Conservation (phyloP, 1,140 invertebrate species). For the Lepidostoma basale region DNA sequence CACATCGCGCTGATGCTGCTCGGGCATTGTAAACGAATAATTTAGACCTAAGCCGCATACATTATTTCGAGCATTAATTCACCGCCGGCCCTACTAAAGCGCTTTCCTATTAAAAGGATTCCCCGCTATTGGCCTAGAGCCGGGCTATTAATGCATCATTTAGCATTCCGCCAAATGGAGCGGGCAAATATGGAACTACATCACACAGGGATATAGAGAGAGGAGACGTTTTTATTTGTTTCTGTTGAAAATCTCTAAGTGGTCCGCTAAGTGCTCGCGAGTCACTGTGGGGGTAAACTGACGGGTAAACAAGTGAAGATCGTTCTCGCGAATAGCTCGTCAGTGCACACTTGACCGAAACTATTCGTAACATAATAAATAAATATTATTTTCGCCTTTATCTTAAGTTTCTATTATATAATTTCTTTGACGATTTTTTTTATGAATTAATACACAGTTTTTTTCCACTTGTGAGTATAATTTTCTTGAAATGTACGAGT, state of each 20-base stretch:
- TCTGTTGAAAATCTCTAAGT: conserved; percentile 38
- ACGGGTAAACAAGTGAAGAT: conserved; percentile 4
- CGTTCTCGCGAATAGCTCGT: neutral
- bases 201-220: neutral
- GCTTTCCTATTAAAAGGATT: conserved; percentile 28
- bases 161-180: conserved; percentile 33
- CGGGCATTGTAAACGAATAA: conserved; percentile 1
- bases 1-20: too few species aligned
- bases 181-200: conserved; percentile 17
- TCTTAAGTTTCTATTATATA: too few species aligned
- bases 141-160: conserved; percentile 26
- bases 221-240: conserved; percentile 38
- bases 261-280: conserved; percentile 31
- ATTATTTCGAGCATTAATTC: conserved; percentile 16
- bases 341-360: neutral
- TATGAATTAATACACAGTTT: too few species aligned
- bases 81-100: neutral
- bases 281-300: conserved; percentile 28
- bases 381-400: too few species aligned
- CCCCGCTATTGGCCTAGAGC: conserved; percentile 14
- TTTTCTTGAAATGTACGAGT: too few species aligned
- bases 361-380: too few species aligned
- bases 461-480: too few species aligned
- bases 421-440: too few species aligned
- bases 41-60: neutral